Percentiles rank a stretch among this genome's conserved stretches.
Conservation (phyloP, 2,113 vertebrate genomes). For the Dromaius novaehollandiae region DNA sequence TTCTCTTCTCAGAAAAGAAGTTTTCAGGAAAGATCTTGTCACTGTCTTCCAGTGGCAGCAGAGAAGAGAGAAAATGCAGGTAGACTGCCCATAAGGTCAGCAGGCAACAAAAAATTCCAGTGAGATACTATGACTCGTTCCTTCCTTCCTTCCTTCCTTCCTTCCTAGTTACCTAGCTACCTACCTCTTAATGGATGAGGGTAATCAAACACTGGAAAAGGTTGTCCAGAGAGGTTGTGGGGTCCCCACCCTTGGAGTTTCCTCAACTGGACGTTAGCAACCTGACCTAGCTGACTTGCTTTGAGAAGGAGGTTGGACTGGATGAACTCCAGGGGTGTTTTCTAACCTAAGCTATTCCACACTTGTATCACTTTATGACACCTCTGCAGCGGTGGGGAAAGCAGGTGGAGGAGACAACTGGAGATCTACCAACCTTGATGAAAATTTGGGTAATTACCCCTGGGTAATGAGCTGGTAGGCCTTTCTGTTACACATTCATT, state of each 20-base stretch:
- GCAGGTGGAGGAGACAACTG: not conserved
- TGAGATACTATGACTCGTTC: not conserved
- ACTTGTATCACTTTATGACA: not conserved
- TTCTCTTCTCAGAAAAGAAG: not conserved
- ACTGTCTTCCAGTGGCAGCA: not conserved
- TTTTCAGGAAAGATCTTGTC: not conserved
- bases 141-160: accelerated
- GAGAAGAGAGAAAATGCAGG: not conserved
- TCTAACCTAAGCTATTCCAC: not conserved
- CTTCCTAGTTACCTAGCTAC: accelerated
- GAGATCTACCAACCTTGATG: not conserved
- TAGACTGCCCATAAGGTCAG: not conserved
- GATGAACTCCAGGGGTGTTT: not conserved
- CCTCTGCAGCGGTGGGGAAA: accelerated
- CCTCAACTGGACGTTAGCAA: no score
- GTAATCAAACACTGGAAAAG: not conserved
- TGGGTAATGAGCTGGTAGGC: not conserved
- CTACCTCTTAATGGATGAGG: no score
- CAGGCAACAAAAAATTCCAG: not conserved
- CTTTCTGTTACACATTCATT: not conserved
- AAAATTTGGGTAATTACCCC: not conserved
- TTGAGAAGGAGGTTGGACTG: not conserved
- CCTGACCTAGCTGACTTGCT: no score
- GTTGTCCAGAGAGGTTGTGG: no score
- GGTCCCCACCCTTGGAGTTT: no score